Percentiles rank a stretch among this genome's conserved stretches.
phyloP scores from a whole-genome alignment of 23 tunicate species.

The Styela clava region DNA sequence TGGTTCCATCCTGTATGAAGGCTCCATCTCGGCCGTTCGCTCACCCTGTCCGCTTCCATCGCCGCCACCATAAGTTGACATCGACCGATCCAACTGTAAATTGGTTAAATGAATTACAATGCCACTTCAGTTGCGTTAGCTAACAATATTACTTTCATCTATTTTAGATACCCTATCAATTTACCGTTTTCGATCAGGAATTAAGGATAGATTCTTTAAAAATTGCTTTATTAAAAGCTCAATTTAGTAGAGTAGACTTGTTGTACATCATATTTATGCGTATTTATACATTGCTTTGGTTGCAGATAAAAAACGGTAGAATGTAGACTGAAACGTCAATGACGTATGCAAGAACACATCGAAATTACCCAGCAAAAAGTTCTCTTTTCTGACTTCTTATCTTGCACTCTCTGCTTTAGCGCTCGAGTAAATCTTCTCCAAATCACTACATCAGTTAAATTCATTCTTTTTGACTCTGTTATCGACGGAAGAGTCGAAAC shows the following conservation, averaged over 20 bases:
- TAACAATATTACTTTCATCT: too few relatives aligned
- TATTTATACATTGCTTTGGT: too few relatives aligned
- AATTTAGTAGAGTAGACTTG: too few relatives aligned
- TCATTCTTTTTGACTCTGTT: constrained; percentile 43
- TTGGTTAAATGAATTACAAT: background rate
- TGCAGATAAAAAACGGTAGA: too few relatives aligned
- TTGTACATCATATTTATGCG: too few relatives aligned
- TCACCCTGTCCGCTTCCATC: background rate
- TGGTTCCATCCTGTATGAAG: constrained; percentile 64
- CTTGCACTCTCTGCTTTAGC: constrained; percentile 42
- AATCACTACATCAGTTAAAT: constrained; percentile 33
- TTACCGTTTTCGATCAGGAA: too few relatives aligned
- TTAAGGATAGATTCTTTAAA: too few relatives aligned
- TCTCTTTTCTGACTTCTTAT: constrained; percentile 28
- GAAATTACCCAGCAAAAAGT: constrained; percentile 53
- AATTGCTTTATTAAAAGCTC: too few relatives aligned
- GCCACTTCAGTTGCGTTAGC: background rate
- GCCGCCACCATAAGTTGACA: constrained; percentile 14
- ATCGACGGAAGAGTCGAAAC: constrained; percentile 23
- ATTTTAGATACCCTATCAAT: too few relatives aligned
- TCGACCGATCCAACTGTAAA: constrained; percentile 24
- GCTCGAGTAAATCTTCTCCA: constrained; percentile 41
- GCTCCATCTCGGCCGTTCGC: constrained; percentile 21
- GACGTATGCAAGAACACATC: background rate
- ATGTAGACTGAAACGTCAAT: background rate